These are phyloP conservation scores for Noctilio leporinus DNA, from an alignment of 2,113 vertebrate species.

Conservation along the genomic window DNA sequence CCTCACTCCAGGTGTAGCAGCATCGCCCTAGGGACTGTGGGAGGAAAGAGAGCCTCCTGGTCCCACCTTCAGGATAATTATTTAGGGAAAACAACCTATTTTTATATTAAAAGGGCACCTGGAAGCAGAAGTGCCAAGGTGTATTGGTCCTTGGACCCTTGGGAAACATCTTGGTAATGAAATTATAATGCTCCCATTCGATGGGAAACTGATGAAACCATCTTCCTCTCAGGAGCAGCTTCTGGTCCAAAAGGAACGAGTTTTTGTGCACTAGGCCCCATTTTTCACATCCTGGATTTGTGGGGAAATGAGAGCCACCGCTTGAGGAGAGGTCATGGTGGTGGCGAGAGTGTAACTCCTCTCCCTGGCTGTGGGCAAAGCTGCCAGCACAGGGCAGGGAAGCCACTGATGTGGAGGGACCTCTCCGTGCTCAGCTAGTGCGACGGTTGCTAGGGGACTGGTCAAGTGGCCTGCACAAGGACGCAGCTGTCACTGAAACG, in stretches of 20 bases:
- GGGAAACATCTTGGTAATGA: neutral
- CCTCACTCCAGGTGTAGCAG: neutral
- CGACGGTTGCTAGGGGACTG: neutral
- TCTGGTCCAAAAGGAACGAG: neutral
- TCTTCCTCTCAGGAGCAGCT: neutral
- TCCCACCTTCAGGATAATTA: neutral
- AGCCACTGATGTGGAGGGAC: neutral
- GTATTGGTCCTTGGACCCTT: neutral
- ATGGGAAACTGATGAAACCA: neutral
- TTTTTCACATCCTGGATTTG: neutral
- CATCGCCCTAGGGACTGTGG: neutral
- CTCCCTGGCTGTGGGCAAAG: neutral
- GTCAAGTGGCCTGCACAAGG: neutral
- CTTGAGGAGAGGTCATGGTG: neutral
- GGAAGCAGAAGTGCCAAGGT: neutral
- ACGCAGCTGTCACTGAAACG: neutral
- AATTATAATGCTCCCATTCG: neutral
- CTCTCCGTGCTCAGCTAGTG: neutral
- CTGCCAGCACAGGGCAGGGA: neutral
- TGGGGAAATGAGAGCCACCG: neutral
- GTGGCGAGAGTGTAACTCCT: neutral
- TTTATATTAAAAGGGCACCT: neutral
- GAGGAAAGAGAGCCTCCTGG: neutral
- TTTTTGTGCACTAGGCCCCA: neutral
- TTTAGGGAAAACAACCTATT: neutral